Conservation (phyloP, 2,797 vertebrate species). For the Sebastes steindachneri region DNA sequence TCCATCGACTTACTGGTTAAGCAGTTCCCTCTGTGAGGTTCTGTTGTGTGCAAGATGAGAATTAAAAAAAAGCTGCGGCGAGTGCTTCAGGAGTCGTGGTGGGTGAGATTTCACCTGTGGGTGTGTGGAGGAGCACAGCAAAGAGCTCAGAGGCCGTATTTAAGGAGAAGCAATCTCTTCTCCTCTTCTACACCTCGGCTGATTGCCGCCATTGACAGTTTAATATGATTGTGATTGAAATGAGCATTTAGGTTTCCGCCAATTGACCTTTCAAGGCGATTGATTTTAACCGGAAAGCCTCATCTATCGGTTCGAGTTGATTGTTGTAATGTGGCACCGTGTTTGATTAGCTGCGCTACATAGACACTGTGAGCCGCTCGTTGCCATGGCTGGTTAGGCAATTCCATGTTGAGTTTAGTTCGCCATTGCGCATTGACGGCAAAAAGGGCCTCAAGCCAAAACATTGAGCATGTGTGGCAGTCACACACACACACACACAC, state of each 20-base stretch:
- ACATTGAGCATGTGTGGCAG: neutral
- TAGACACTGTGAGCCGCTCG: neutral
- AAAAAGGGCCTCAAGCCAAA: slow-evolving; percentile 25
- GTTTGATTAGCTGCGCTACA: slow-evolving; percentile 15
- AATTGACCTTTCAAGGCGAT: slow-evolving; percentile 2
- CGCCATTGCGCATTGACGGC: slow-evolving; percentile 11
- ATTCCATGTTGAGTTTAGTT: slow-evolving; percentile 14
- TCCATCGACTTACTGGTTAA: neutral
- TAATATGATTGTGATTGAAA: slow-evolving; percentile 10
- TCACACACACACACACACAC: neutral
- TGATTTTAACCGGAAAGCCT: slow-evolving; percentile 8
- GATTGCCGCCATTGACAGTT: neutral
- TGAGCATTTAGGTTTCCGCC: neutral
- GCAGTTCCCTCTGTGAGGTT: neutral
- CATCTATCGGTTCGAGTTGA: neutral
- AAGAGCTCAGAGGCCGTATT: neutral
- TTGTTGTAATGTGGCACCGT: neutral
- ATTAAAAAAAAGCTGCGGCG: neutral
- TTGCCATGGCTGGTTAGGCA: slow-evolving; percentile 42
- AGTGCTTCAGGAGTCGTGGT: neutral
- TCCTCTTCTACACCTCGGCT: neutral
- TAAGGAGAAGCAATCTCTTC: neutral
- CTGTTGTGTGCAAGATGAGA: neutral
- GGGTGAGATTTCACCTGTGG: slow-evolving; percentile 1
- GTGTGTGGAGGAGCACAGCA: slow-evolving; percentile 11